phyloP scores from a whole-genome alignment of 2,888 invertebrate genomes.

The Coremacera marginata region DNA sequence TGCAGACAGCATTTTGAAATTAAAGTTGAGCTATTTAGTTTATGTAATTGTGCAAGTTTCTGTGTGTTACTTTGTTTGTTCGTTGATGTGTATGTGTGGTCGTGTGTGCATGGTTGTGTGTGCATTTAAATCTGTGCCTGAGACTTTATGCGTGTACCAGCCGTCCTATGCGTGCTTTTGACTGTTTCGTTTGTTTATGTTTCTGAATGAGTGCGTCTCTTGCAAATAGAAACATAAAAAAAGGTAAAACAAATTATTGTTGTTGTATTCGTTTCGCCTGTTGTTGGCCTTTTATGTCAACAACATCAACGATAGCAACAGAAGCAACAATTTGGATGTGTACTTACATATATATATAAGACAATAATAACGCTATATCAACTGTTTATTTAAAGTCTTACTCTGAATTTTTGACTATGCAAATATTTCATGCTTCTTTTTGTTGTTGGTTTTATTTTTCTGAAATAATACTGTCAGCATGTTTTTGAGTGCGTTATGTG shows the following conservation, averaged over 20 bases:
- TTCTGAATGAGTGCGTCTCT: not conserved
- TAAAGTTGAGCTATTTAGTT: constrained; percentile 1
- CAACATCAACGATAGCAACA: not conserved
- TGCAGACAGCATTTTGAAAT: not conserved
- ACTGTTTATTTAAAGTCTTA: not conserved
- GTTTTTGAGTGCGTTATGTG: no score
- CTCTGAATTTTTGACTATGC: not conserved
- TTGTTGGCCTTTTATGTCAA: not conserved
- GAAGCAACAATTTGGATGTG: not conserved
- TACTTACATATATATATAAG: no score
- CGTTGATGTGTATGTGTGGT: not conserved
- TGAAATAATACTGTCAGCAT: not conserved
- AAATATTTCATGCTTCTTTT: not conserved
- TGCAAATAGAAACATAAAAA: constrained; percentile 7
- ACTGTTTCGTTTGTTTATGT: not conserved
- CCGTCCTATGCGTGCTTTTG: not conserved
- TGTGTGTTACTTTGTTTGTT: not conserved
- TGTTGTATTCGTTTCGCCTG: not conserved
- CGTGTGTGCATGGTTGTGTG: not conserved
- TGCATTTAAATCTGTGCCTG: not conserved
- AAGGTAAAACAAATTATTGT: constrained; percentile 5
- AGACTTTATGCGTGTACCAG: not conserved
- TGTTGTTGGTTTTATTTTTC: not conserved
- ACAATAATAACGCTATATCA: not conserved
- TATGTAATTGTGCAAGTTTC: not conserved